Conservation (phyloP, 2,113 vertebrate genomes). For the Plotosus lineatus region DNA sequence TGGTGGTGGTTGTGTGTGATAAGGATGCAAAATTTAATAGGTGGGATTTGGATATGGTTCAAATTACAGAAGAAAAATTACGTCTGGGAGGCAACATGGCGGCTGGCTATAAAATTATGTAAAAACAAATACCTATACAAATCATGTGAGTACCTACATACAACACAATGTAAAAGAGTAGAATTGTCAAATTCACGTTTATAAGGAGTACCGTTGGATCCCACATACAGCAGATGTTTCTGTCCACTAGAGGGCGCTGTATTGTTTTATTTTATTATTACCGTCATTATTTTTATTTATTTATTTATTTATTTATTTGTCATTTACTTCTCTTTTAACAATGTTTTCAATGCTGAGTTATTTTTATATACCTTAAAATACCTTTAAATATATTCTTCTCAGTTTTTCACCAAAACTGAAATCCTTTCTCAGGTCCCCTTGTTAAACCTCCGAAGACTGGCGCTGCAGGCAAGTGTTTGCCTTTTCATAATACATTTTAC, state of each 20-base stretch:
- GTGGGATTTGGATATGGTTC: no score
- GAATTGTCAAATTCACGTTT: no score
- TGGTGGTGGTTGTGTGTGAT: no score
- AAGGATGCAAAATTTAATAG: no score
- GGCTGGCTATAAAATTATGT: background rate
- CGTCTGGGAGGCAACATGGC: no score
- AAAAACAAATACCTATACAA: background rate
- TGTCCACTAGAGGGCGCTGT: slow-evolving; percentile 16
- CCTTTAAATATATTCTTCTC: background rate
- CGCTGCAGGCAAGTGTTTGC: slow-evolving; percentile 37
- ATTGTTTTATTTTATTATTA: background rate
- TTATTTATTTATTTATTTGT: background rate
- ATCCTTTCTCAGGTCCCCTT: slow-evolving; percentile 45
- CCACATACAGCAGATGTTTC: no score
- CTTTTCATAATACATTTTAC: background rate
- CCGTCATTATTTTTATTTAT: background rate
- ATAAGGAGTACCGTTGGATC: no score
- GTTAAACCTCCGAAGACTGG: slow-evolving; percentile 67
- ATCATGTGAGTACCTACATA: background rate
- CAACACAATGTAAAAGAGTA: no score
- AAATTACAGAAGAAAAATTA: no score
- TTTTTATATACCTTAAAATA: background rate
- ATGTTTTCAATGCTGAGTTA: background rate
- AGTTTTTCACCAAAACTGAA: background rate
- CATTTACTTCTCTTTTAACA: background rate